These are phyloP conservation scores for Thunnus thynnus DNA, from an alignment of 2,113 vertebrate species.

Conservation along the genomic window DNA sequence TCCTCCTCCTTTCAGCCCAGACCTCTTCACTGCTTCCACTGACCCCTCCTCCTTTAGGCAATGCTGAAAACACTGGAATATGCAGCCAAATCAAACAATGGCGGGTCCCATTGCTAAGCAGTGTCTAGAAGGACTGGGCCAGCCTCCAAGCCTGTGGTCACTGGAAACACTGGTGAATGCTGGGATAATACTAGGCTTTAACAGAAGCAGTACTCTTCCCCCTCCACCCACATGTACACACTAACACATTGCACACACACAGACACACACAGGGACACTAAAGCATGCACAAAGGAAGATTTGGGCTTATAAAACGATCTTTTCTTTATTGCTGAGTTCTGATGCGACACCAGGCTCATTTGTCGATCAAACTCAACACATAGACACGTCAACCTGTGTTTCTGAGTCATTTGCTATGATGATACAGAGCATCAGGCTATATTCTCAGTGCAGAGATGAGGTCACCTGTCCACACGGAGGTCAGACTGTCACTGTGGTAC, in stretches of 20 bases:
- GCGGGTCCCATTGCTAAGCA: slow-evolving; percentile 85
- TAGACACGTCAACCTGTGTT: background rate
- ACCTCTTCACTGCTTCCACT: slow-evolving; percentile 76
- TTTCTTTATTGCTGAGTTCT: slow-evolving; percentile 29
- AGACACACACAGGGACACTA: slow-evolving; percentile 3
- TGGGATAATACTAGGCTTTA: slow-evolving; percentile 79
- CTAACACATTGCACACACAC: slow-evolving; percentile 29
- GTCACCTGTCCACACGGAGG: slow-evolving; percentile 55
- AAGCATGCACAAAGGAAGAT: slow-evolving; percentile 19
- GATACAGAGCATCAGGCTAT: slow-evolving; percentile 10
- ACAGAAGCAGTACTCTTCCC: slow-evolving; percentile 63
- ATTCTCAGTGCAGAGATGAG: slow-evolving; percentile 37
- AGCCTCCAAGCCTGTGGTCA: slow-evolving; percentile 83
- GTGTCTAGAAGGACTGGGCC: slow-evolving; percentile 87
- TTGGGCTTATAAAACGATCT: slow-evolving; percentile 24
- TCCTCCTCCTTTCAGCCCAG: slow-evolving; percentile 66
- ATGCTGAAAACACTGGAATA: slow-evolving; percentile 83
- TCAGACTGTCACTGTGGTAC: slow-evolving; percentile 49
- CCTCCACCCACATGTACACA: slow-evolving; percentile 52
- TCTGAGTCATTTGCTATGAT: background rate
- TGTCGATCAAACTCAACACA: slow-evolving; percentile 13
- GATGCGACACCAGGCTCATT: slow-evolving; percentile 49
- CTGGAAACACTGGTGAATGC: slow-evolving; percentile 77
- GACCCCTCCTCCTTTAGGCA: slow-evolving; percentile 83
- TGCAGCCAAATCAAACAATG: slow-evolving; percentile 87